Percentiles rank a stretch among this genome's conserved stretches.
Evolutionary conservation across 2,797 vertebrate species (phyloP).

Genomic region (Champsocephalus esox): DNA sequence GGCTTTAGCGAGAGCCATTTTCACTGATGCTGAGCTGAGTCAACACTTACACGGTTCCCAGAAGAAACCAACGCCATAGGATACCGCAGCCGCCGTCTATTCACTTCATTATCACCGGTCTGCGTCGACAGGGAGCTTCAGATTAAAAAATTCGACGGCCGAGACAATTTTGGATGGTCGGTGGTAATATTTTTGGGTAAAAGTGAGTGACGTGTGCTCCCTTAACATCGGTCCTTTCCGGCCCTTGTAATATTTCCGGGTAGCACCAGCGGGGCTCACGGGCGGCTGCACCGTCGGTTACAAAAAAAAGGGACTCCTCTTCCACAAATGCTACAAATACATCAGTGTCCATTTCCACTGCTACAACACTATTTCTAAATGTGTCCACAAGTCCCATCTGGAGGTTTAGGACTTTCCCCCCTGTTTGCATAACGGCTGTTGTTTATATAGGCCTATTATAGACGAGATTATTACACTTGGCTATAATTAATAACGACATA

Average conservation of each 20-base stretch:
- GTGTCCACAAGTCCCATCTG: neutral
- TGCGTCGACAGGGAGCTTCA: constrained; percentile 41
- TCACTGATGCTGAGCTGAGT: constrained; percentile 78
- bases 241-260: constrained; percentile 86
- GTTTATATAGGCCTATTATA: constrained; percentile 25
- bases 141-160: constrained; percentile 63
- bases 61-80: constrained; percentile 53
- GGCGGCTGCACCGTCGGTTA: constrained; percentile 20
- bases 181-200: constrained; percentile 81
- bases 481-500: neutral
- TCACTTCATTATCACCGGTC: constrained; percentile 35
- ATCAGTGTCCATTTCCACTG: neutral
- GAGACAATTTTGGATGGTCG: constrained; percentile 78
- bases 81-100: constrained; percentile 48
- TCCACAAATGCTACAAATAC: constrained; percentile 1
- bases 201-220: constrained; percentile 88
- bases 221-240: constrained; percentile 87
- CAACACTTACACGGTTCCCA: constrained; percentile 57
- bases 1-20: constrained; percentile 85
- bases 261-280: constrained; percentile 72
- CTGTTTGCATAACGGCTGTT: constrained; percentile 18
- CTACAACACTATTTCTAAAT: neutral
- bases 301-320: constrained; percentile 1
- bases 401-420: constrained; percentile 2
- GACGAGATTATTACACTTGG: neutral